These are phyloP conservation scores for Monomorium pharaonis DNA, from an alignment of 1,140 invertebrate species.

Conservation along the genomic window DNA sequence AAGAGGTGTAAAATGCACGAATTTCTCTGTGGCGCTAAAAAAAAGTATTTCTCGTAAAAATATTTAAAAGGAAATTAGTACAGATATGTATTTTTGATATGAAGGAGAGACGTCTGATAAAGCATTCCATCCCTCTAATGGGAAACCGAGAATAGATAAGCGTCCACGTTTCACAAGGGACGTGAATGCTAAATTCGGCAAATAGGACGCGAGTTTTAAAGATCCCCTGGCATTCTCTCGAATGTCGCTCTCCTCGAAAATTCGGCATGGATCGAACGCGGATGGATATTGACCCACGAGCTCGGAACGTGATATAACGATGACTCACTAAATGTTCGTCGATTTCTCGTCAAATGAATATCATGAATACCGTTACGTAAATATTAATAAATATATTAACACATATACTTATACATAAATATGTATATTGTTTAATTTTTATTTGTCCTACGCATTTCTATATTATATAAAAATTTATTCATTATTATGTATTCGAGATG, in stretches of 20 bases:
- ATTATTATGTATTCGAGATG: background rate
- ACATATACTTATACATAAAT: background rate
- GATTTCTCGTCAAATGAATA: background rate
- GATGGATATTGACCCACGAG: background rate
- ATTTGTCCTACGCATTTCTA: background rate
- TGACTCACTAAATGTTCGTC: background rate
- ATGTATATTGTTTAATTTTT: background rate
- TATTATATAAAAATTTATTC: background rate
- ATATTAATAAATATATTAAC: too few relatives aligned
- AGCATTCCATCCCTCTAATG: background rate
- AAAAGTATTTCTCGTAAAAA: background rate
- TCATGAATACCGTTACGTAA: background rate
- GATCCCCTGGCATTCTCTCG: background rate
- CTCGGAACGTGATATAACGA: background rate
- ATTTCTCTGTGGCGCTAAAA: background rate
- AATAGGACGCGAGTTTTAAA: background rate
- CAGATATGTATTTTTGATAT: background rate
- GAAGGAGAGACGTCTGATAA: background rate
- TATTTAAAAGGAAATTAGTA: background rate
- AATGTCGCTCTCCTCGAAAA: background rate
- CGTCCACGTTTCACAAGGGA: background rate
- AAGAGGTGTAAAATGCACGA: background rate
- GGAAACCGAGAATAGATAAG: background rate
- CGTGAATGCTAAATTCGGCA: background rate
- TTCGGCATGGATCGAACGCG: conserved; percentile 25